A percentile compares a stretch with the other conserved stretches of the same genome.
Conservation (phyloP, 2,888 invertebrate genomes). For the Cremastinae sp. region DNA sequence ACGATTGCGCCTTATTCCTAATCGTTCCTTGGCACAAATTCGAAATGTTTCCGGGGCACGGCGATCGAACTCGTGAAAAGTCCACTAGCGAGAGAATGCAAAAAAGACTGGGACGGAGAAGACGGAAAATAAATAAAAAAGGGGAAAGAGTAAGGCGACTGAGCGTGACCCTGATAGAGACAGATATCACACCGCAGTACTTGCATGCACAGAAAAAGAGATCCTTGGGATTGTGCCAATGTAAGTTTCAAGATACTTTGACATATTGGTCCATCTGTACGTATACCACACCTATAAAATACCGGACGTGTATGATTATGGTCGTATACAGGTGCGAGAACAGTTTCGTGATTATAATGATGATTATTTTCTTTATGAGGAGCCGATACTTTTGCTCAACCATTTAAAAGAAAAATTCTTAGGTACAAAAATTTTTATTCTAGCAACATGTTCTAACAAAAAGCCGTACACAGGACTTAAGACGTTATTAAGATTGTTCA, state of each 20-base stretch:
- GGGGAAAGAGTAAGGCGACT: conserved; percentile 15
- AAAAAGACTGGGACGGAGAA: conserved; percentile 2
- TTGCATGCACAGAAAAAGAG: conserved; percentile 28
- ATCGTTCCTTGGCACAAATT: conserved; percentile 64
- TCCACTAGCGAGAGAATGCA: conserved; percentile 17
- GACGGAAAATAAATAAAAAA: not conserved
- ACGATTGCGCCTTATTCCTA: conserved; percentile 55
- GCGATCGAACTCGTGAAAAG: conserved; percentile 38
- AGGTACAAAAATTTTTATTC: too few relatives aligned
- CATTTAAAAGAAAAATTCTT: too few relatives aligned
- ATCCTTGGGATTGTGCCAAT: conserved; percentile 62
- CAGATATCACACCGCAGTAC: conserved; percentile 37
- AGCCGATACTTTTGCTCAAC: too few relatives aligned
- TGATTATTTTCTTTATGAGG: too few relatives aligned
- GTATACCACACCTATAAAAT: conserved; percentile 12
- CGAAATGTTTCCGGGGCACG: conserved; percentile 56
- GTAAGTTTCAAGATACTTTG: conserved; percentile 51
- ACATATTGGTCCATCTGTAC: conserved; percentile 14
- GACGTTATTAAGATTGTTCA: too few relatives aligned
- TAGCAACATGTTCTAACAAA: too few relatives aligned
- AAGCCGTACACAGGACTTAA: too few relatives aligned
- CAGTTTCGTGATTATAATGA: too few relatives aligned
- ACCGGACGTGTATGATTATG: conserved; percentile 43
- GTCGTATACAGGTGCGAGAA: too few relatives aligned
- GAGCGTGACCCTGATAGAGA: conserved; percentile 55